Evolutionary conservation across 92 coral and sea anemone species (phyloP).

Genomic region (Zoanthus sansibaricus): DNA sequence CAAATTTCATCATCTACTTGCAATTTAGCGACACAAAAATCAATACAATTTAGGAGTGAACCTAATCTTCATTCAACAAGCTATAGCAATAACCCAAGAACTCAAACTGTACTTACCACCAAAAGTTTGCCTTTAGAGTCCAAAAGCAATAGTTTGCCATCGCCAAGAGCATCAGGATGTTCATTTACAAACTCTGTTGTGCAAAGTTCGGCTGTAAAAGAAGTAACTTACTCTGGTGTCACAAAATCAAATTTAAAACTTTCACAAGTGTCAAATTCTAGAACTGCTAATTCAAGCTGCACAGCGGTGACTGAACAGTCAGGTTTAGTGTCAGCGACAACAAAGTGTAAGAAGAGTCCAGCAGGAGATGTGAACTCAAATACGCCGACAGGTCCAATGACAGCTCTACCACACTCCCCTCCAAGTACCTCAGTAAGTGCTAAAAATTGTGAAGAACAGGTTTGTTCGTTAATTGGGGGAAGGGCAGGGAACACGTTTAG

Average conservation of each 20-base stretch:
- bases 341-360: background rate
- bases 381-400: background rate
- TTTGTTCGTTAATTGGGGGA: background rate
- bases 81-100: background rate
- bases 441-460: background rate
- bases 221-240: constrained; percentile 60
- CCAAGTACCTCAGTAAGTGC: background rate
- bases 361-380: background rate
- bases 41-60: constrained; percentile 27
- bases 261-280: constrained; percentile 9
- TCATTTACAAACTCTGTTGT: background rate
- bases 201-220: constrained; percentile 25
- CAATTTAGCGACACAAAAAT: constrained; percentile 21
- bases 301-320: background rate
- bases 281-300: constrained; percentile 14
- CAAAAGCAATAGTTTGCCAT: constrained; percentile 34
- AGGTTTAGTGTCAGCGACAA: background rate
- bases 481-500: background rate
- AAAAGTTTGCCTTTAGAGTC: background rate
- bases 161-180: background rate
- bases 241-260: constrained; percentile 52
- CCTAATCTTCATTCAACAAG: constrained; percentile 30
- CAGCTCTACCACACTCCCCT: background rate
- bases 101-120: background rate
- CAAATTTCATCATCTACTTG: constrained; percentile 6